Percentiles rank a stretch among this genome's conserved stretches.
phyloP scores from a whole-genome alignment of 2,113 vertebrate species.

The Coptodon bakossiorum region DNA sequence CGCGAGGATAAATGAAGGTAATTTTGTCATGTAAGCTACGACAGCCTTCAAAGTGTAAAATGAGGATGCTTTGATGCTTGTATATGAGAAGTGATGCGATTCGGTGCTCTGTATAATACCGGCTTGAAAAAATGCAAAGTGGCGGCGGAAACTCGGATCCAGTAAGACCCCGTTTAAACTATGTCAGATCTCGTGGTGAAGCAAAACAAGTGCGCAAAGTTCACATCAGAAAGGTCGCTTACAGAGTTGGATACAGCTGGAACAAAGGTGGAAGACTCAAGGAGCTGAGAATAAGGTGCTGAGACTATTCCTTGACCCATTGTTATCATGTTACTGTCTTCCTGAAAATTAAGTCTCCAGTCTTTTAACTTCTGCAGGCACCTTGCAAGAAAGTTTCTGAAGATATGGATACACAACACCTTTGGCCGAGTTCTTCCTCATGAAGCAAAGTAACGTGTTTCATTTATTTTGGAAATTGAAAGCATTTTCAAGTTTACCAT shows the following conservation, averaged over 20 bases:
- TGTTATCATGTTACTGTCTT: background rate
- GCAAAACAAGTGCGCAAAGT: background rate
- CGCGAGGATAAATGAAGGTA: fast-evolving
- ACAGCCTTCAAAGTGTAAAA: background rate
- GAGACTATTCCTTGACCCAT: background rate
- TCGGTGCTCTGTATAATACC: background rate
- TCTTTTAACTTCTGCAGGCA: slow-evolving; percentile 63
- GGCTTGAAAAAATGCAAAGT: slow-evolving; percentile 5
- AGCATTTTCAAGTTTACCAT: background rate
- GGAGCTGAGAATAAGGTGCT: slow-evolving; percentile 76
- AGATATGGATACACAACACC: slow-evolving; percentile 79
- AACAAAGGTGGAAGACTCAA: slow-evolving; percentile 73
- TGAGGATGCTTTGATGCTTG: background rate
- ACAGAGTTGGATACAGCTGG: slow-evolving; percentile 53
- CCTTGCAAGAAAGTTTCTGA: slow-evolving; percentile 84
- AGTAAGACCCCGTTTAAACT: background rate
- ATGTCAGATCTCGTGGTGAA: background rate
- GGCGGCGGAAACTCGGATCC: background rate
- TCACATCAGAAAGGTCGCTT: slow-evolving; percentile 2
- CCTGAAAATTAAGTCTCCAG: background rate
- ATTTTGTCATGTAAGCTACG: background rate
- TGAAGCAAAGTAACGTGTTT: slow-evolving; percentile 74
- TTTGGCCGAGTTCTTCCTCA: slow-evolving; percentile 83
- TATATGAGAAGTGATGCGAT: background rate
- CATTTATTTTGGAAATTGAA: background rate